Percentiles rank a stretch among this genome's conserved stretches.
These are phyloP conservation scores for Entosphenus tridentatus DNA, from an alignment of 2,113 vertebrate genomes.

Conservation along the genomic window DNA sequence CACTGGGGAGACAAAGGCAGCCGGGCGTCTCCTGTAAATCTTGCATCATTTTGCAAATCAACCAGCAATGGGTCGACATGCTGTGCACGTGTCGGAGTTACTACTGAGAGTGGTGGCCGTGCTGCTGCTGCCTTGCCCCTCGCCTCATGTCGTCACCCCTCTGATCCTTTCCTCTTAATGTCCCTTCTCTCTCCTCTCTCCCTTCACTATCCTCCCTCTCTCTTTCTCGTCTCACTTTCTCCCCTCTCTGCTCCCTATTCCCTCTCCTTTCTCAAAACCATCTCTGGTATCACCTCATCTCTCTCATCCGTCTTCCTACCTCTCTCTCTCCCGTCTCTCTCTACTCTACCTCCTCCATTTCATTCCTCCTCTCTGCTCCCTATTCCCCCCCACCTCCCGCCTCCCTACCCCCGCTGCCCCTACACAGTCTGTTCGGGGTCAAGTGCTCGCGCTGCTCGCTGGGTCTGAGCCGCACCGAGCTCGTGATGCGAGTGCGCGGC, in stretches of 20 bases:
- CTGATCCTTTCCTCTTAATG: neutral
- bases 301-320: neutral
- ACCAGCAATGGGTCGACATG: too few species aligned
- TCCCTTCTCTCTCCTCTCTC: neutral
- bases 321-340: neutral
- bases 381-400: neutral
- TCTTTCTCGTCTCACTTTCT: neutral
- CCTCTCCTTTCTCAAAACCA: neutral
- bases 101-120: too few species aligned
- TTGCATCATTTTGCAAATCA: too few species aligned
- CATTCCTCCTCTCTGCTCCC: neutral
- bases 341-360: neutral
- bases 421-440: neutral
- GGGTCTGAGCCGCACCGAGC: slow-evolving; percentile 2
- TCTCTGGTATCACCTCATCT: neutral
- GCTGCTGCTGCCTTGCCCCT: too few species aligned
- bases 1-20: too few species aligned
- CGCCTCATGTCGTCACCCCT: too few species aligned
- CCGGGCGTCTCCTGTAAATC: too few species aligned
- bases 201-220: neutral
- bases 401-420: neutral
- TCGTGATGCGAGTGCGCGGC: slow-evolving; percentile 2
- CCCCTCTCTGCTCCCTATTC: neutral
- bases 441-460: slow-evolving; percentile 1
- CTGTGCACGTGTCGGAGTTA: too few species aligned